phyloP scores from a whole-genome alignment of 2,113 vertebrate species.

The Pyxicephalus adspersus region DNA sequence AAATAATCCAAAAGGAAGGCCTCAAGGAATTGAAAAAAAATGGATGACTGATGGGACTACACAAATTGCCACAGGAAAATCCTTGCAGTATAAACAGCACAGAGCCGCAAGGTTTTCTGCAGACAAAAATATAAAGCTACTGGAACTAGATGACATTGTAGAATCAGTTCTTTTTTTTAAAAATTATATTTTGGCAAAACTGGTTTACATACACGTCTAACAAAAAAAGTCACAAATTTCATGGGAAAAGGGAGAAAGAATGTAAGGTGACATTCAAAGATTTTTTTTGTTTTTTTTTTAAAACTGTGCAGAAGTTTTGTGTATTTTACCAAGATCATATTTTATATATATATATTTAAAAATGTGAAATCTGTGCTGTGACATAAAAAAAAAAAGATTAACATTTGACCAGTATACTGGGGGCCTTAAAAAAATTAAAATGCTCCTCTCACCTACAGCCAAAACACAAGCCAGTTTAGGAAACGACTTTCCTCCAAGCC shows the following conservation, averaged over 20 bases:
- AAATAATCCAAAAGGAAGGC: conserved; percentile 67
- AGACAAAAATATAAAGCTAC: too few species aligned
- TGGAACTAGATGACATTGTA: conserved; percentile 51
- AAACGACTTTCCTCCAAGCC: conserved; percentile 46
- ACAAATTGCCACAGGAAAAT: background rate
- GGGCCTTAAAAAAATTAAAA: conserved; percentile 45
- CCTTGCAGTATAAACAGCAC: background rate
- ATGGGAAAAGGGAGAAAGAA: conserved; percentile 61
- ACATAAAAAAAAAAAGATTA: conserved; percentile 59
- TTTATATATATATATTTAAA: conserved; percentile 45
- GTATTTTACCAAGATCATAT: conserved; percentile 47
- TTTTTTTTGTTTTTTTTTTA: conserved; percentile 37
- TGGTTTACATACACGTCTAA: conserved; percentile 66
- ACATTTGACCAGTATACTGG: conserved; percentile 56
- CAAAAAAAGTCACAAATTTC: conserved; percentile 64
- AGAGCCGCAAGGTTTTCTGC: background rate
- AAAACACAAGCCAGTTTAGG: conserved; percentile 60
- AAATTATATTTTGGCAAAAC: conserved; percentile 68
- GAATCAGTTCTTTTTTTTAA: conserved; percentile 62
- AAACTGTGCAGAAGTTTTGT: conserved; percentile 64
- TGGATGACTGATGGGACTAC: conserved; percentile 45
- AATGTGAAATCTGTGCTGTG: conserved; percentile 63
- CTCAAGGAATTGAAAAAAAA: conserved; percentile 66
- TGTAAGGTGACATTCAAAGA: conserved; percentile 67
- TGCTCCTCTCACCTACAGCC: conserved; percentile 60